Base-by-base conservation (phyloP, 2,113 vertebrate species). In the Grammomys dolichurus region DNA sequence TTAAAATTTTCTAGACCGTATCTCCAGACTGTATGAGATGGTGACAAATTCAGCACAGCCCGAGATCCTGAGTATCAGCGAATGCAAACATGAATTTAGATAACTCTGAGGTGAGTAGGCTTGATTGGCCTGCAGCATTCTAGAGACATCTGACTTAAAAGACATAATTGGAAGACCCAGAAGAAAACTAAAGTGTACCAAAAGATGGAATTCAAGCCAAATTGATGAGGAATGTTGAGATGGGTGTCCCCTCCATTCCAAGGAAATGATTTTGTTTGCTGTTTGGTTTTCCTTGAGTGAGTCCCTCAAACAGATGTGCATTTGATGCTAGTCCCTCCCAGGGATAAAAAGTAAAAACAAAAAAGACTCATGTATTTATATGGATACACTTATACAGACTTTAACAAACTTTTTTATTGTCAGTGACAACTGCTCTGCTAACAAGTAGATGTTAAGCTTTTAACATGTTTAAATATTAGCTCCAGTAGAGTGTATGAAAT, bases 401-500 rank as follows among this genome's bases (percentile, higher is more conserved):
- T 11, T 70, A 69, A 33, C 12, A 91, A 51, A 69, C 43, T 81
- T 73, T 73, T 81, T 73, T 96, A 26, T 24, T 63, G 22, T 51
- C 36, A 65, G 51, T 24, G 22, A 73, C 48, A 76, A 20, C 43
- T 72, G 43, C n/a, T 87, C n/a, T 88, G 26, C 51, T 73, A 51
- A 73, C 5, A n/a, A 91, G 20, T 56, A 72, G 60, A 56, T 78
- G 72, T n/a, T 88, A 77, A 90, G 14, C 72, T 87, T 82, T 77
- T 77, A 90, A 82, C 26, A 60, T 67, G 84, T 91, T 92, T 87
- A 90, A 69, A 51, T 43, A 12, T 69, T 94, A 70, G 6, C 2
- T 89, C 77, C 92, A 58, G n/a, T 92, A 73, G 69, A 91, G 56
- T 93, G n/a, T 31, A 24, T 43, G 48, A 40, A 73, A 40, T 28